Percentiles rank a stretch among this genome's conserved stretches.
Evolutionary conservation across 2,888 invertebrate genomes (phyloP).

Genomic region (Formica aserva): DNA sequence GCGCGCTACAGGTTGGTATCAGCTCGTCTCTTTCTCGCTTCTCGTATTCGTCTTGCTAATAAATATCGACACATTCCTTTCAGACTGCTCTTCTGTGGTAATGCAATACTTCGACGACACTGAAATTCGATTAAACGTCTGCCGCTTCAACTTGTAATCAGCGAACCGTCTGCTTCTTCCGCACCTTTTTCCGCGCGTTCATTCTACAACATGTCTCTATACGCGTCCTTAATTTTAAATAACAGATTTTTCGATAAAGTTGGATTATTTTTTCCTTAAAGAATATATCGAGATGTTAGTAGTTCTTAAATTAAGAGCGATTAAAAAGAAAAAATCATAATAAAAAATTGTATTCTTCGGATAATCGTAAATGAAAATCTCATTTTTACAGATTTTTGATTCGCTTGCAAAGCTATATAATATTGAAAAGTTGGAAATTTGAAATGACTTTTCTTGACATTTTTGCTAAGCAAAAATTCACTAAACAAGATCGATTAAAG

Average conservation of each 20-base stretch:
- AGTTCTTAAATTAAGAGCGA: neutral
- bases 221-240: neutral
- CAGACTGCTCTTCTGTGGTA: conserved; percentile 31
- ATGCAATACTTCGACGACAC: conserved; percentile 32
- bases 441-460: neutral
- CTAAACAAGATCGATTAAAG: neutral
- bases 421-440: neutral
- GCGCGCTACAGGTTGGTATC: conserved; percentile 19
- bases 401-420: neutral
- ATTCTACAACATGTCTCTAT: neutral
- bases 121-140: conserved; percentile 56
- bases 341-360: neutral
- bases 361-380: neutral
- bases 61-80: conserved; percentile 47
- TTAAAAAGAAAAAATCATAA: neutral
- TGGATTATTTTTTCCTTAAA: neutral
- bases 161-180: neutral
- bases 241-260: neutral
- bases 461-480: neutral
- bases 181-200: neutral
- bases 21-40: neutral
- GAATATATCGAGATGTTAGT: neutral
- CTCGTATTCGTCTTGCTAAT: conserved; percentile 37
- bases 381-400: neutral
- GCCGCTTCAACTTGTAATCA: conserved; percentile 58